Evolutionary conservation across 1,140 invertebrate genomes (phyloP).

Genomic region (Brachionus calyciflorus): DNA sequence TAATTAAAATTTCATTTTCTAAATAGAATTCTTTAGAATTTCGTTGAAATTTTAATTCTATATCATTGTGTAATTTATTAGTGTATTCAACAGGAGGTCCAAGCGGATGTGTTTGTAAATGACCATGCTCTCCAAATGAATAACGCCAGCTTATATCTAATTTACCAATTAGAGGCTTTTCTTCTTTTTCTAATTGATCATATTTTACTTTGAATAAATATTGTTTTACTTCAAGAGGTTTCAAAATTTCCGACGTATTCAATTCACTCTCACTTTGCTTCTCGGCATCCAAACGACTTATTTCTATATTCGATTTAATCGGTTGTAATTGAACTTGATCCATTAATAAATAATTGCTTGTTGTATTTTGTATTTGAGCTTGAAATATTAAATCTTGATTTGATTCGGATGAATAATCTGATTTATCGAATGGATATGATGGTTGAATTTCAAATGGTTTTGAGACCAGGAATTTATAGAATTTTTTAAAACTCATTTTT

Average conservation of each 20-base stretch:
- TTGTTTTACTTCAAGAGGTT: conserved; percentile 27
- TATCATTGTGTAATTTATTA: conserved; percentile 12
- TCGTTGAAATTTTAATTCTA: neutral
- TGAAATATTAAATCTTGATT: conserved; percentile 3
- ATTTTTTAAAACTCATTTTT: conserved; percentile 39
- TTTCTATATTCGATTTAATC: neutral
- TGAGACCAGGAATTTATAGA: conserved; percentile 33
- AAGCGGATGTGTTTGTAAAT: conserved; percentile 33
- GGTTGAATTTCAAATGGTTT: conserved; percentile 39
- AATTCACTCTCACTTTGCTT: neutral
- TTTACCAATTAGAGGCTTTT: conserved; percentile 2
- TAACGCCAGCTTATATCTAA: conserved; percentile 33
- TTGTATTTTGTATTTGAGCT: conserved; percentile 40
- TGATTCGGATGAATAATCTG: neutral
- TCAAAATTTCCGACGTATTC: neutral
- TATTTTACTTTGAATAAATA: conserved; percentile 27
- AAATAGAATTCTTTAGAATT: neutral
- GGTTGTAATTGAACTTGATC: conserved; percentile 38
- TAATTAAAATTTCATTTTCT: neutral
- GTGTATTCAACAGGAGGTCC: neutral
- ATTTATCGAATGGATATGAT: conserved; percentile 20
- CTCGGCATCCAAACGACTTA: neutral
- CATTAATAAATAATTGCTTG: conserved; percentile 33
- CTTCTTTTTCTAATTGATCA: neutral
- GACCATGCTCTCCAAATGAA: conserved; percentile 37